Evolutionary conservation across 2,797 vertebrate genomes (phyloP).

Genomic region (Lepidocolaptes lacrymiger): DNA sequence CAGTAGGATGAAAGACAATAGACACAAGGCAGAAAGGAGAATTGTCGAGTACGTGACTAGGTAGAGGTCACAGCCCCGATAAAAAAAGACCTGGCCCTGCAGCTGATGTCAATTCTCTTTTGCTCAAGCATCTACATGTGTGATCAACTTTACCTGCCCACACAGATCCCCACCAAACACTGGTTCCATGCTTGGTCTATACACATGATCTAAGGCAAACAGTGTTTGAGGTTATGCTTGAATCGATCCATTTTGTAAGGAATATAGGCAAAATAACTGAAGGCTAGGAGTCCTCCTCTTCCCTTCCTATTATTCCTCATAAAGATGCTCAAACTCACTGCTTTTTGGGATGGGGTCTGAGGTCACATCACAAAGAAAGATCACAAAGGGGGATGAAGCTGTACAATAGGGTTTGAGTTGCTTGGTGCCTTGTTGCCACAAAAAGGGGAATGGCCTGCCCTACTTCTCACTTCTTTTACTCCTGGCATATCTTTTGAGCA

Average conservation of each 20-base stretch:
- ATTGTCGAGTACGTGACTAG: fast-evolving
- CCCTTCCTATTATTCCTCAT: neutral
- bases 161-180: neutral
- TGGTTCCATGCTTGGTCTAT: neutral
- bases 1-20: neutral
- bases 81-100: neutral
- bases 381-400: neutral
- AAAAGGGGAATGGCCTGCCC: neutral
- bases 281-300: neutral
- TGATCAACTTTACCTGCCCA: neutral
- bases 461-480: neutral
- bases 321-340: neutral
- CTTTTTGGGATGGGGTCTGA: neutral
- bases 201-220: neutral
- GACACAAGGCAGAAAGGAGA: neutral
- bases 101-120: neutral
- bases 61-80: neutral
- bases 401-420: neutral
- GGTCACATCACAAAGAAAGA: fast-evolving
- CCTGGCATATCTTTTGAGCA: neutral
- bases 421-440: neutral
- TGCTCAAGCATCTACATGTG: neutral
- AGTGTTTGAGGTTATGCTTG: neutral
- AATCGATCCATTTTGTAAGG: neutral
- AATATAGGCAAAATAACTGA: neutral